These are phyloP conservation scores for Gastracanthus pulcherrimus DNA, from an alignment of 2,888 invertebrate genomes.

Conservation along the genomic window DNA sequence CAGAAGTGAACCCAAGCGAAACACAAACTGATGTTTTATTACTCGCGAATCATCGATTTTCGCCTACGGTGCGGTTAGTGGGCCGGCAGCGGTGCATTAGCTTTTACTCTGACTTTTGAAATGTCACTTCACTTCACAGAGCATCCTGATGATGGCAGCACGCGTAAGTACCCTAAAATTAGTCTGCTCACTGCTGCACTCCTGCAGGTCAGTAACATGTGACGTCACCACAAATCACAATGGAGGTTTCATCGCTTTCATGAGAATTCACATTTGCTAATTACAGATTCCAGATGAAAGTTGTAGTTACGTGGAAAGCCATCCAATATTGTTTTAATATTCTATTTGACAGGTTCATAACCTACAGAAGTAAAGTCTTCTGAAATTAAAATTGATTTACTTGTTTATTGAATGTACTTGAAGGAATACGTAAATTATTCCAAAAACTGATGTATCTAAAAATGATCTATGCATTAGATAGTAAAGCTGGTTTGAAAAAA, in stretches of 20 bases:
- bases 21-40: conserved; percentile 54
- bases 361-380: not conserved
- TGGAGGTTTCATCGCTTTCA: conserved; percentile 16
- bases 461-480: not conserved
- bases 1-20: conserved; percentile 17
- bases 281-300: not conserved
- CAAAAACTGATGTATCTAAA: not conserved
- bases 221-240: conserved; percentile 43
- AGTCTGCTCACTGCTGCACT: conserved; percentile 27
- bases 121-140: conserved; percentile 1
- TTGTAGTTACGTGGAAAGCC: conserved; percentile 1
- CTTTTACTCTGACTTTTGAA: conserved; percentile 36
- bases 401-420: not conserved
- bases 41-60: conserved; percentile 55
- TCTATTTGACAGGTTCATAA: conserved; percentile 44
- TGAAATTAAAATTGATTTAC: not conserved
- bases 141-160: conserved; percentile 41
- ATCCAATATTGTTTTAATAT: conserved; percentile 30
- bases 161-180: conserved; percentile 24
- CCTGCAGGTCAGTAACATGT: not conserved
- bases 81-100: no score
- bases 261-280: not conserved
- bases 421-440: not conserved
- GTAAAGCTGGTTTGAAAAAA: conserved; percentile 6
- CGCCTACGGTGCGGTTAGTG: conserved; percentile 44